Evolutionary conservation across 2,113 vertebrate species (phyloP).

Genomic region (Drymodes brunneopygia): DNA sequence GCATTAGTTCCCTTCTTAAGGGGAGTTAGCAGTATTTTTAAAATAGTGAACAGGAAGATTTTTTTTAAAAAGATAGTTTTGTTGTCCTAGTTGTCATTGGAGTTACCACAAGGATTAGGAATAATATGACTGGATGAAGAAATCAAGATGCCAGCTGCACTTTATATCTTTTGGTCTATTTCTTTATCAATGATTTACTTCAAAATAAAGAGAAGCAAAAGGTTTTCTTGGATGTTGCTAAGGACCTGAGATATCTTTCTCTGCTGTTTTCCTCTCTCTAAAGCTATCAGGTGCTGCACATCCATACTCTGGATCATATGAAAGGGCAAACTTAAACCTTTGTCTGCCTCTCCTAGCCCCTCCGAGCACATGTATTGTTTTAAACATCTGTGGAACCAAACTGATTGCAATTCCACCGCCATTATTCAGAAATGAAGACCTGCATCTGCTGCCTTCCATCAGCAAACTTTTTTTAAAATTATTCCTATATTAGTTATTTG

Average conservation of each 20-base stretch:
- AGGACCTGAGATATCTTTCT: background rate
- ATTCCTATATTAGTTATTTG: background rate
- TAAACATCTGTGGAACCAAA: background rate
- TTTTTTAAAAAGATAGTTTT: background rate
- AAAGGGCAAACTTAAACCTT: background rate
- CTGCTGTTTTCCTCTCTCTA: accelerated
- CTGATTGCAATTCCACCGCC: background rate
- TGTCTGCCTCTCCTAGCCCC: background rate
- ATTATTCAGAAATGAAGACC: background rate
- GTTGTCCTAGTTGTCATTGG: background rate
- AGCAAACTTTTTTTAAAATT: background rate
- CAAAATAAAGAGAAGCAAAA: background rate
- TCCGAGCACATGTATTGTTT: background rate
- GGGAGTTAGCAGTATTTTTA: background rate
- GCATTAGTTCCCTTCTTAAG: background rate
- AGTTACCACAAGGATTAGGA: background rate
- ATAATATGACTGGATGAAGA: background rate
- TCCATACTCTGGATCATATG: background rate
- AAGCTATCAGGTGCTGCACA: background rate
- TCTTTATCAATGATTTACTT: background rate
- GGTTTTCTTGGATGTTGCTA: background rate
- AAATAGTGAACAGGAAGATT: background rate
- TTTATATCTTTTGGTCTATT: background rate
- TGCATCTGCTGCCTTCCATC: background rate
- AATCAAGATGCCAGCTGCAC: background rate